Percentiles rank a stretch among this genome's conserved stretches.
These are phyloP conservation scores for Natator depressus DNA, from an alignment of 2,113 vertebrate species.

Conservation along the genomic window DNA sequence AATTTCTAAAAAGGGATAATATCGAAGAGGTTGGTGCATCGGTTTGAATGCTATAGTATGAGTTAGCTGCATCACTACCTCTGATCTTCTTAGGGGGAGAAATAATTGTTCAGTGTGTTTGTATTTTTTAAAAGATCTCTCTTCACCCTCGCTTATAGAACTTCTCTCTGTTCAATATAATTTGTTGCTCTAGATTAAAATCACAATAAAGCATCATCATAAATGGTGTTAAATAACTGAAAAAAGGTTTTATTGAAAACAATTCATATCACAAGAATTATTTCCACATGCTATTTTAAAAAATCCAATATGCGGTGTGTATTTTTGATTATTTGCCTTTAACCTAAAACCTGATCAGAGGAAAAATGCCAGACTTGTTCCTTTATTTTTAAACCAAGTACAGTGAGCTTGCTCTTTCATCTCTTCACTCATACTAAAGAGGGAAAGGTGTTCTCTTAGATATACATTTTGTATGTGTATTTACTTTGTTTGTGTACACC, in stretches of 20 bases:
- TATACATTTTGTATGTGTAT: not conserved
- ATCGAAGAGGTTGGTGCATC: no score
- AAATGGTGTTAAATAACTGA: not conserved
- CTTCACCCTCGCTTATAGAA: not conserved
- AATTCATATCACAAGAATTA: not conserved
- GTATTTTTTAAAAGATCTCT: not conserved
- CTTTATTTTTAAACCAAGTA: not conserved
- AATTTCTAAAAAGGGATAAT: not conserved
- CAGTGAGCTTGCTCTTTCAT: not conserved
- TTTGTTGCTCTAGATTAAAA: not conserved
- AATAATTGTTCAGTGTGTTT: not conserved
- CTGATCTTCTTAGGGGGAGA: not conserved
- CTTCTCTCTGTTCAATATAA: not conserved
- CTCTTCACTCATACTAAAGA: not conserved
- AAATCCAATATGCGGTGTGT: not conserved
- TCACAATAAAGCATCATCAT: not conserved
- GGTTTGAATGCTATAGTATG: not conserved
- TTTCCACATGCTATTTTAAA: not conserved
- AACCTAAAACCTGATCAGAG: not conserved
- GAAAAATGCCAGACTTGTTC: not conserved
- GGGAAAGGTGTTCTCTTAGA: not conserved
- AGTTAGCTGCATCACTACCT: not conserved
- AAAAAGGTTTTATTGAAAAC: not conserved
- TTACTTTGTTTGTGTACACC: not conserved
- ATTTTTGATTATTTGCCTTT: not conserved